These are phyloP conservation scores for Drosophila bocqueti DNA, from an alignment of 1,140 invertebrate genomes.

Conservation along the genomic window DNA sequence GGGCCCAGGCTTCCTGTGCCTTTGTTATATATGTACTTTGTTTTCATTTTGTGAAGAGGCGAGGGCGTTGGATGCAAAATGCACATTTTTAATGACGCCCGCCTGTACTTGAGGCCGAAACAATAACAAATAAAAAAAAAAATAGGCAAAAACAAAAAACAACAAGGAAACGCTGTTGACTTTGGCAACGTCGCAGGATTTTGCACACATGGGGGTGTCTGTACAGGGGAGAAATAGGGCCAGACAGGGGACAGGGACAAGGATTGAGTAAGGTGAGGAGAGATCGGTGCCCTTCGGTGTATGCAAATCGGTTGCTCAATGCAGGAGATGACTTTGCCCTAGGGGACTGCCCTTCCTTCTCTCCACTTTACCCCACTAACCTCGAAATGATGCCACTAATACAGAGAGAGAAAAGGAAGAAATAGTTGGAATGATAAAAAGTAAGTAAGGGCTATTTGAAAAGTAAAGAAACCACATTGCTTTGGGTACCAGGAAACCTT, in stretches of 20 bases:
- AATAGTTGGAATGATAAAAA: not conserved
- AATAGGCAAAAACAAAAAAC: conserved; percentile 39
- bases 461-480: too few species aligned
- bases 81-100: conserved; percentile 79
- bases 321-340: conserved; percentile 43
- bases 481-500: not conserved
- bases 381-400: conserved; percentile 46
- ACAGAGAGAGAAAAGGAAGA: conserved; percentile 1
- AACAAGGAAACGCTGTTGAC: conserved; percentile 60
- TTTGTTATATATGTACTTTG: conserved; percentile 39
- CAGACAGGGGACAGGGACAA: not conserved
- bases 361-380: conserved; percentile 62
- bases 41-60: conserved; percentile 35
- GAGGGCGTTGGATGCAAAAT: conserved; percentile 66
- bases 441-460: not conserved
- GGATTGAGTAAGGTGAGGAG: conserved; percentile 2
- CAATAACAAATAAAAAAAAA: conserved; percentile 21
- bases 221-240: not conserved
- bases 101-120: conserved; percentile 69
- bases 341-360: not conserved
- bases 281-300: conserved; percentile 67
- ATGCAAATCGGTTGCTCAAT: conserved; percentile 76
- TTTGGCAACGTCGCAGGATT: conserved; percentile 57
- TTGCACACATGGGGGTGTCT: conserved; percentile 33
- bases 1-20: conserved; percentile 48